A percentile compares a stretch with the other conserved stretches of the same genome.
Conservation (phyloP, 64 coral and sea anemone species). For the Anthopleura sola region DNA sequence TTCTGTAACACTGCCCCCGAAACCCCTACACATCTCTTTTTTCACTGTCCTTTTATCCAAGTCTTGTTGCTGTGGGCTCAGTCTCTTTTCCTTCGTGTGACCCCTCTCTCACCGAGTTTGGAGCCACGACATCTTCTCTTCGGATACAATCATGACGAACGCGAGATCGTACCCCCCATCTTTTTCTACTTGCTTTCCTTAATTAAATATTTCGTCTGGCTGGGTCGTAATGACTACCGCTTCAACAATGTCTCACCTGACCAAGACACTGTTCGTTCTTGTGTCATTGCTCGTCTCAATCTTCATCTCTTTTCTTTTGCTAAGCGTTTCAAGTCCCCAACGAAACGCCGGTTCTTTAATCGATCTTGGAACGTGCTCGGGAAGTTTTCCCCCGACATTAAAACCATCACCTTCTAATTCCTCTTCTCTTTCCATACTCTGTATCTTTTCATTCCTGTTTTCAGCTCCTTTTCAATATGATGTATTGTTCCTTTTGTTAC, state of each 20-base stretch:
- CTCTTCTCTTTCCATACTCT: too few species aligned
- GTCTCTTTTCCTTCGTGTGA: neutral
- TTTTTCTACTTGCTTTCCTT: conserved; percentile 18
- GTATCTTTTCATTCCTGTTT: too few species aligned
- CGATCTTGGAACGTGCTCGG: too few species aligned
- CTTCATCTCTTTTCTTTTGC: too few species aligned
- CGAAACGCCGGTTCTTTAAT: too few species aligned
- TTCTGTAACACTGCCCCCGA: neutral
- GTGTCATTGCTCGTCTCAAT: neutral
- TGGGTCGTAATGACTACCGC: neutral
- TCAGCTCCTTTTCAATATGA: too few species aligned
- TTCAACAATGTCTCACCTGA: neutral
- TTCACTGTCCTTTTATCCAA: neutral
- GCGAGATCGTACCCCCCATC: neutral
- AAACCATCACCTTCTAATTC: too few species aligned
- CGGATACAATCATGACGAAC: neutral
- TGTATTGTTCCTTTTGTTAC: too few species aligned
- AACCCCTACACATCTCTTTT: neutral
- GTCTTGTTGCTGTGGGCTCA: neutral
- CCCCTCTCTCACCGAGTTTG: neutral
- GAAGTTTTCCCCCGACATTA: too few species aligned
- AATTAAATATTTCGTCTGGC: conserved; percentile 19
- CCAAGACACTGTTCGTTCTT: neutral
- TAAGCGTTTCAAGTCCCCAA: too few species aligned
- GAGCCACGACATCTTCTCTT: neutral